Percentiles rank a stretch among this genome's conserved stretches.
phyloP scores from a whole-genome alignment of 1,140 invertebrate species.

The Heliconius melpomene region DNA sequence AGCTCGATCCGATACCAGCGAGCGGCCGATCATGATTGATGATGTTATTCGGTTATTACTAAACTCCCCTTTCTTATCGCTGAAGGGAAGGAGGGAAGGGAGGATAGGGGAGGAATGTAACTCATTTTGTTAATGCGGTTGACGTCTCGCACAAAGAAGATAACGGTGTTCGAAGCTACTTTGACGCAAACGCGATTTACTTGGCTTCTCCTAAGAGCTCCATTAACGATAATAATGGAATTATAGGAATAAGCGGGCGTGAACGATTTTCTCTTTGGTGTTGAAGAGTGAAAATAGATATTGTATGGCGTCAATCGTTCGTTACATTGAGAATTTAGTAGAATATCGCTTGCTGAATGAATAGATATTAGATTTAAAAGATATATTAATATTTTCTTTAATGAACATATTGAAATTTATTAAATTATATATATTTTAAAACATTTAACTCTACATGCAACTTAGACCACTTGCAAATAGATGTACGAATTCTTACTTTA shows the following conservation, averaged over 20 bases:
- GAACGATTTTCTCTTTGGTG: conserved; percentile 34
- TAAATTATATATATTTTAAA: no score
- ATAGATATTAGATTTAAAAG: no score
- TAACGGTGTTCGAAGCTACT: no score
- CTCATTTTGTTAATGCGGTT: conserved; percentile 68
- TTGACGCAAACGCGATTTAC: conserved; percentile 49
- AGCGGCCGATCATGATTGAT: conserved; percentile 71
- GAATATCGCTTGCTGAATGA: no score
- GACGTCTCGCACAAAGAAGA: conserved; percentile 58
- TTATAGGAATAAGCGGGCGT: conserved; percentile 45
- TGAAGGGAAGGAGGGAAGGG: conserved; percentile 46
- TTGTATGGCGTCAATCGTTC: neutral
- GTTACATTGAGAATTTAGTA: neutral
- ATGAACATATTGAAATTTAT: no score
- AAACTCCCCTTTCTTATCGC: conserved; percentile 57
- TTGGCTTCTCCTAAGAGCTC: conserved; percentile 44
- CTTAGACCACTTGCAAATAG: no score
- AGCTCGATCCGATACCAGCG: conserved; percentile 47
- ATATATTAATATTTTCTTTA: no score
- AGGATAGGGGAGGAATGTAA: conserved; percentile 47
- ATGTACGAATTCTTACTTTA: no score
- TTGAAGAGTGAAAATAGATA: conserved; percentile 34
- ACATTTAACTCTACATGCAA: no score
- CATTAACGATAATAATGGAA: conserved; percentile 45
- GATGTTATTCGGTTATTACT: conserved; percentile 68